Evolutionary conservation across 2,888 invertebrate genomes (phyloP).

Genomic region (Cantharis nigra): DNA sequence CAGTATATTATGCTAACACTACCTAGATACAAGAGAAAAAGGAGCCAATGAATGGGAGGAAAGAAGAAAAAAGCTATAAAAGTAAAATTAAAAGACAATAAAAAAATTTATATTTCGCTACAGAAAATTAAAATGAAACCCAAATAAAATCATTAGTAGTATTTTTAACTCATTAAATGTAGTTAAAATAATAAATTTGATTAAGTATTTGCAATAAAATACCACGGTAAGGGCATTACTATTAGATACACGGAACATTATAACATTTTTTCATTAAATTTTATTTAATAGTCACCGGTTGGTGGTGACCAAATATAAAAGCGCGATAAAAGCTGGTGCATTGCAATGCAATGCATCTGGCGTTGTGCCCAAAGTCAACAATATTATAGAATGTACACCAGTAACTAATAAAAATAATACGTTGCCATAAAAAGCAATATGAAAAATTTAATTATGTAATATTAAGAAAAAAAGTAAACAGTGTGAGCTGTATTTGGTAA

Average conservation of each 20-base stretch:
- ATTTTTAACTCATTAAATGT: background rate
- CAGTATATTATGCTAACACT: too few relatives aligned
- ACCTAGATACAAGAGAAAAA: too few relatives aligned
- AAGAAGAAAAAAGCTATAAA: too few relatives aligned
- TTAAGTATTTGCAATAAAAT: background rate
- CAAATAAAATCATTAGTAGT: background rate
- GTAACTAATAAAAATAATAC: constrained; percentile 2
- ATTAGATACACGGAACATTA: background rate
- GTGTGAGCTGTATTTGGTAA: background rate
- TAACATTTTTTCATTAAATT: constrained; percentile 18
- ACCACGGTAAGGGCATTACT: background rate
- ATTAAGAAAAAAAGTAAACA: background rate
- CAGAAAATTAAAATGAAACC: background rate
- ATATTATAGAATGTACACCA: constrained; percentile 1
- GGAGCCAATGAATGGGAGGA: too few relatives aligned
- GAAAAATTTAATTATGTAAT: background rate
- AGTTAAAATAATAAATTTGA: background rate
- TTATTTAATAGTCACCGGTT: constrained; percentile 32
- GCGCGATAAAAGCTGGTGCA: constrained; percentile 22
- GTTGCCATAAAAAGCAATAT: background rate
- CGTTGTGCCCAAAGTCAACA: constrained; percentile 21
- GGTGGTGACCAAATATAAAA: constrained; percentile 25
- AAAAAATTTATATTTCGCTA: too few relatives aligned
- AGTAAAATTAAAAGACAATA: too few relatives aligned
- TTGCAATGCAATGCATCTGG: constrained; percentile 29